phyloP scores from a whole-genome alignment of 2,113 vertebrate species.

The Ceyx melanurus region DNA sequence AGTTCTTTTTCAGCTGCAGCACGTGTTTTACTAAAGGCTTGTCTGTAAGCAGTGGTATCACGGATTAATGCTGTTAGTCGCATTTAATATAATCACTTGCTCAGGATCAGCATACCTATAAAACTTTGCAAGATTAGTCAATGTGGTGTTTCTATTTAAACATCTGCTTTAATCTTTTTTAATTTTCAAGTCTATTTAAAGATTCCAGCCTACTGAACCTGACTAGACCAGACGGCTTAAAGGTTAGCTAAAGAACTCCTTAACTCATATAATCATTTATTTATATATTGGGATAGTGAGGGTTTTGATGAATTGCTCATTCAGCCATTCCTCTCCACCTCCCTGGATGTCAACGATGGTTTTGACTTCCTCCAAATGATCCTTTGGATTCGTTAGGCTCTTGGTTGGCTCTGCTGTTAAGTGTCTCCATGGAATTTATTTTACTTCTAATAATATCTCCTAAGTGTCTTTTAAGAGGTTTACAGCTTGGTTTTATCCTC shows the following conservation, averaged over 20 bases:
- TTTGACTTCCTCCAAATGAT: not conserved
- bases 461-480: conserved; percentile 25
- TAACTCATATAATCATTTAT: not conserved
- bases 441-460: not conserved
- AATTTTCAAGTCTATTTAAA: not conserved
- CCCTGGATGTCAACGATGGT: not conserved
- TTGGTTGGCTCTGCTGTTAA: not conserved
- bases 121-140: not conserved
- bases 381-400: not conserved
- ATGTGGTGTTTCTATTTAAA: not conserved
- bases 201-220: not conserved
- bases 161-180: not conserved
- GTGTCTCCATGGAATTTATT: not conserved
- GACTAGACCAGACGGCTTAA: not conserved
- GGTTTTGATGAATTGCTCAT: not conserved
- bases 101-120: not conserved
- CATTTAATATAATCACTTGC: not conserved
- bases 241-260: not conserved
- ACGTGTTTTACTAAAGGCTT: not conserved
- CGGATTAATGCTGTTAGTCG: not conserved
- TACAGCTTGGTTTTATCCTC: conserved; percentile 11
- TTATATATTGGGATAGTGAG: not conserved
- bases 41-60: not conserved
- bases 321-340: not conserved
- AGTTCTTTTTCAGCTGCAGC: not conserved